Conservation (phyloP, 2,888 invertebrate species). For the Chymomyza caudatula region DNA sequence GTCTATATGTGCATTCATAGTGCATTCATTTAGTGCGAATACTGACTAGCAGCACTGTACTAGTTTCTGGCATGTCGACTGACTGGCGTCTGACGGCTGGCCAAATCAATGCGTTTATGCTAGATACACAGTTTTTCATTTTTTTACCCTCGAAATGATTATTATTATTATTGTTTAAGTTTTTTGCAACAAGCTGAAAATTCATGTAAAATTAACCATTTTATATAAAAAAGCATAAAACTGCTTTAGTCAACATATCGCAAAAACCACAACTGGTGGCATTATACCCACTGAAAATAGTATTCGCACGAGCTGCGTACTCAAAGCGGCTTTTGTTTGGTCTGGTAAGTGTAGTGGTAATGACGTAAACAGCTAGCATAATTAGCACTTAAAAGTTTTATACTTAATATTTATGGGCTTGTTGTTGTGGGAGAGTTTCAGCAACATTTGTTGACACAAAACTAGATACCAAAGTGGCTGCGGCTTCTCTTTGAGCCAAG, state of each 20-base stretch:
- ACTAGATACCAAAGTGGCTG: background rate
- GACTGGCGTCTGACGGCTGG: constrained; percentile 63
- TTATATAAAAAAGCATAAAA: constrained; percentile 53
- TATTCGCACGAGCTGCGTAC: too few relatives aligned
- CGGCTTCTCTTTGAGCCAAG: background rate
- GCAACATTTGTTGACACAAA: background rate
- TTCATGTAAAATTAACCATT: constrained; percentile 58
- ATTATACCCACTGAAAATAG: background rate
- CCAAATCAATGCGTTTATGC: constrained; percentile 26
- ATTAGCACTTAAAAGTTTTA: constrained; percentile 16
- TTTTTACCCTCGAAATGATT: background rate
- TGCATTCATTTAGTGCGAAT: background rate
- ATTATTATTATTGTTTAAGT: constrained; percentile 17
- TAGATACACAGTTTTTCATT: background rate
- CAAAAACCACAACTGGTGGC: constrained; percentile 1
- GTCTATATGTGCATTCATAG: background rate
- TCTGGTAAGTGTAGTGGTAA: constrained; percentile 22
- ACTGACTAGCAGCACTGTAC: background rate
- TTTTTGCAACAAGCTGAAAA: constrained; percentile 68
- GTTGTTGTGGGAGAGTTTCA: background rate
- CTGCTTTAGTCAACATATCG: constrained; percentile 43
- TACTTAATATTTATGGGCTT: background rate
- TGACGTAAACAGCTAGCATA: constrained; percentile 19
- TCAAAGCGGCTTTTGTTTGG: background rate
- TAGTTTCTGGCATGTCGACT: too few relatives aligned